Evolutionary conservation across 2,797 vertebrate species (phyloP).

Genomic region (Meda fulgida): DNA sequence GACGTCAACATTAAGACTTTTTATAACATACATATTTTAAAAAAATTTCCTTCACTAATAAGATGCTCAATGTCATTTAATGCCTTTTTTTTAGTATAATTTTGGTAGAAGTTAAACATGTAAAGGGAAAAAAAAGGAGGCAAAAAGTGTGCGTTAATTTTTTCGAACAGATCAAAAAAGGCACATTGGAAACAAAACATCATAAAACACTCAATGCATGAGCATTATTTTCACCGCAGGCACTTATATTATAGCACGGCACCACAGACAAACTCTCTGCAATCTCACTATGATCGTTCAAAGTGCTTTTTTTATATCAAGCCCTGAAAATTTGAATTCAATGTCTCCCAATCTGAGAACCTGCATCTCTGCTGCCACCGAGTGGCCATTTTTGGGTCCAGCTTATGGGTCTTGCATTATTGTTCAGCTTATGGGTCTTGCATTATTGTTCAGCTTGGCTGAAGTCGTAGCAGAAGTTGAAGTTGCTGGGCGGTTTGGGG

Average conservation of each 20-base stretch:
- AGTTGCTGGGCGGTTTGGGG: slow-evolving; percentile 92
- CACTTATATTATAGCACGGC: slow-evolving; percentile 3
- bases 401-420: slow-evolving; percentile 66
- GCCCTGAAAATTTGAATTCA: slow-evolving; percentile 11
- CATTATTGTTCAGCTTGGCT: slow-evolving; percentile 89
- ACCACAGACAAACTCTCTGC: neutral
- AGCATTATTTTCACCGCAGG: neutral
- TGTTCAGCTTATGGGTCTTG: slow-evolving; percentile 77
- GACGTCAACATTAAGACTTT: neutral
- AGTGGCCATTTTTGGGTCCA: neutral
- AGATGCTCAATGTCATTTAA: neutral
- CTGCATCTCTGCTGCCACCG: neutral
- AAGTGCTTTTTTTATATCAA: slow-evolving; percentile 15
- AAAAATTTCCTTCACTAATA: neutral
- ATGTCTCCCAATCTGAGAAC: slow-evolving; percentile 10
- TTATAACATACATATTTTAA: slow-evolving; percentile 7
- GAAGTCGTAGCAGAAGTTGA: slow-evolving; percentile 97
- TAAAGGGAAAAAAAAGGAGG: neutral
- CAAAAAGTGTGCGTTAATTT: slow-evolving; percentile 1
- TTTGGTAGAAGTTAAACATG: slow-evolving; percentile 22
- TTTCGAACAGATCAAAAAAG: slow-evolving; percentile 6
- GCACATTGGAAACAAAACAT: neutral
- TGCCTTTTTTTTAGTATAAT: neutral
- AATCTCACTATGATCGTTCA: slow-evolving; percentile 5
- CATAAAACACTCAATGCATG: neutral